These are phyloP conservation scores for Poecilia velifera DNA, from an alignment of 2,797 vertebrate genomes.

Conservation along the genomic window DNA sequence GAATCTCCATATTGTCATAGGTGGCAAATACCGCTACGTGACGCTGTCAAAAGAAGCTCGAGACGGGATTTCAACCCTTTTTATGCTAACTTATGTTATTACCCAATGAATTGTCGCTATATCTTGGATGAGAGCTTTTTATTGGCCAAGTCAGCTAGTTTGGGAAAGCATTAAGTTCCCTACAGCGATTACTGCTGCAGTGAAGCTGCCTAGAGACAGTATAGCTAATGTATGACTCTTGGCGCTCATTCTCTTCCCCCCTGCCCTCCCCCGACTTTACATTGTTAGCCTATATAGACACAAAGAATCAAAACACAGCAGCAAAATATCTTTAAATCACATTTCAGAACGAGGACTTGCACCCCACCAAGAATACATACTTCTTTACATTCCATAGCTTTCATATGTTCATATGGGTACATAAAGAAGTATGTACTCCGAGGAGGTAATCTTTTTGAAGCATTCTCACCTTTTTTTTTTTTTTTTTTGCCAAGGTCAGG, in stretches of 20 bases:
- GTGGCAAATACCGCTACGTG: conserved; percentile 26
- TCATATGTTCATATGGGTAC: conserved; percentile 99
- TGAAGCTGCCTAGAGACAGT: conserved; percentile 81
- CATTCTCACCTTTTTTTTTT: conserved; percentile 74
- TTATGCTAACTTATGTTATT: conserved; percentile 55
- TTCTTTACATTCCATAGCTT: conserved; percentile 99
- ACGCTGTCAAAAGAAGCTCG: conserved; percentile 20
- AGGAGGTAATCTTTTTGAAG: conserved; percentile 84
- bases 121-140: conserved; percentile 69
- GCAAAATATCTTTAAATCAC: conserved; percentile 45
- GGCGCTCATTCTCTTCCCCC: conserved; percentile 43
- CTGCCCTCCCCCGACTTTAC: conserved; percentile 24
- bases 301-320: conserved; percentile 61
- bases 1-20: conserved; percentile 26
- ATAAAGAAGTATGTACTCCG: conserved; percentile 99
- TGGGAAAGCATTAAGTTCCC: conserved; percentile 74
- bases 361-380: conserved; percentile 99
- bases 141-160: conserved; percentile 75
- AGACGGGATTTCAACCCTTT: conserved; percentile 49
- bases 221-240: conserved; percentile 76
- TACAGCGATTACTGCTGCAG: conserved; percentile 78
- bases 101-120: conserved; percentile 55
- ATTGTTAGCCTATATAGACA: conserved; percentile 34
- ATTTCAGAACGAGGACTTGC: conserved; percentile 74
- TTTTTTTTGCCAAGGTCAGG: conserved; percentile 69